Evolutionary conservation across 2,888 invertebrate genomes (phyloP).

Genomic region (Hyles lineata): DNA sequence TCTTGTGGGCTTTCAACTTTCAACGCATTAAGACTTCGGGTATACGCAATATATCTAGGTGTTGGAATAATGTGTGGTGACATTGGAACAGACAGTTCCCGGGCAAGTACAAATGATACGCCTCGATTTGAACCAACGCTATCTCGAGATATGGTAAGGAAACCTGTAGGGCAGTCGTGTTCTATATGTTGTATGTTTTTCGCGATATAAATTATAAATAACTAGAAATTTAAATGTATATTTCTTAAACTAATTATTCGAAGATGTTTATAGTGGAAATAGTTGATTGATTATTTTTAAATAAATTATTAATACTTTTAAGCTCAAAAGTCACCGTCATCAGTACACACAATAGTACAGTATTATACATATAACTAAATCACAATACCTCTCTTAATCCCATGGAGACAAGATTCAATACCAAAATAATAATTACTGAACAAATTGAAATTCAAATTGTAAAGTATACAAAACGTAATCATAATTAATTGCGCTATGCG

Average conservation of each 20-base stretch:
- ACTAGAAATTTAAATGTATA: background rate
- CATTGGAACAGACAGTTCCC: background rate
- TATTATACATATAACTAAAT: too few species aligned
- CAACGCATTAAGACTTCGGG: slow-evolving; percentile 3
- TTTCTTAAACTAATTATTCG: too few species aligned
- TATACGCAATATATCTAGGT: slow-evolving; percentile 2
- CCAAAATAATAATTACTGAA: too few species aligned
- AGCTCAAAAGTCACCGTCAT: too few species aligned
- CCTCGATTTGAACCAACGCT: slow-evolving; percentile 9
- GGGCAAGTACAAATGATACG: slow-evolving; percentile 4
- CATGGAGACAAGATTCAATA: too few species aligned
- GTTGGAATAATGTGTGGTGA: slow-evolving; percentile 21
- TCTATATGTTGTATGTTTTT: background rate
- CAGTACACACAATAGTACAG: too few species aligned
- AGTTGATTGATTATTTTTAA: too few species aligned
- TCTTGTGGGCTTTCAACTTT: background rate
- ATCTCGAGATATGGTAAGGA: slow-evolving; percentile 2
- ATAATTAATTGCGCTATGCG: slow-evolving; percentile 6
- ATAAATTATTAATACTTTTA: too few species aligned
- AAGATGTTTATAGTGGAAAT: too few species aligned
- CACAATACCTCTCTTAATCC: too few species aligned
- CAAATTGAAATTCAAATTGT: background rate
- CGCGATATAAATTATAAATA: background rate
- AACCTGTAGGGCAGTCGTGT: slow-evolving; percentile 11
- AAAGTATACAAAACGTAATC: background rate